These are phyloP conservation scores for Argyrosomus regius DNA, from an alignment of 2,797 vertebrate species.

Conservation along the genomic window DNA sequence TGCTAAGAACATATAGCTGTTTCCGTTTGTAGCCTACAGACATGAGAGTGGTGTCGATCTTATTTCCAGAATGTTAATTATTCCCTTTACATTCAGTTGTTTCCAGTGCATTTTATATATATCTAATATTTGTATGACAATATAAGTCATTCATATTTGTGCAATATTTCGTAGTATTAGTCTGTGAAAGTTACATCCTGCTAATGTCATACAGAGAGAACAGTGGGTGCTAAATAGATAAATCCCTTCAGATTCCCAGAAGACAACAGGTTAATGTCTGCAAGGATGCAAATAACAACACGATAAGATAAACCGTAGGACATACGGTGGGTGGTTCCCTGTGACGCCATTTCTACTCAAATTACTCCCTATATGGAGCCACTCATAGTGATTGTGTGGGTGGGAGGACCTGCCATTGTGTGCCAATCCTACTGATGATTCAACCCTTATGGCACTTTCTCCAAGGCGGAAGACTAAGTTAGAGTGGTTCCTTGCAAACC, in stretches of 20 bases:
- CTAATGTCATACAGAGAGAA: background rate
- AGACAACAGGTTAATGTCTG: slow-evolving; percentile 1
- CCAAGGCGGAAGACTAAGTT: slow-evolving; percentile 45
- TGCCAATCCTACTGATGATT: slow-evolving; percentile 67
- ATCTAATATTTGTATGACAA: background rate
- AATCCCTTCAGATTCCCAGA: background rate
- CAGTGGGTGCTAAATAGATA: slow-evolving; percentile 15
- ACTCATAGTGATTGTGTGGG: slow-evolving; percentile 51
- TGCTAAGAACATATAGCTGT: background rate
- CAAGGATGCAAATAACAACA: slow-evolving; percentile 26
- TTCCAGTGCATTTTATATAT: background rate
- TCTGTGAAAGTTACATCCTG: slow-evolving; percentile 12
- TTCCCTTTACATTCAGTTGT: background rate
- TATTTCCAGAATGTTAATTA: background rate
- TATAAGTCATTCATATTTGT: background rate
- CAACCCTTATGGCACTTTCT: slow-evolving; percentile 52
- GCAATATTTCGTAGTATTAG: background rate
- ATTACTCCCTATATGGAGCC: slow-evolving; percentile 43
- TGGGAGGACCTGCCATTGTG: slow-evolving; percentile 51
- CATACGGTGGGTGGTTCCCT: slow-evolving; percentile 46
- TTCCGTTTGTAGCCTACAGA: too few species aligned
- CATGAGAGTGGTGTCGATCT: background rate
- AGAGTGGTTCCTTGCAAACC: slow-evolving; percentile 21
- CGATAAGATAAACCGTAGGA: slow-evolving; percentile 11
- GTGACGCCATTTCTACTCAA: slow-evolving; percentile 54